Evolutionary conservation across 2,888 invertebrate species (phyloP), one percentile per base, ranked within the genome.

Genomic region (Rhingia campestris): DNA sequence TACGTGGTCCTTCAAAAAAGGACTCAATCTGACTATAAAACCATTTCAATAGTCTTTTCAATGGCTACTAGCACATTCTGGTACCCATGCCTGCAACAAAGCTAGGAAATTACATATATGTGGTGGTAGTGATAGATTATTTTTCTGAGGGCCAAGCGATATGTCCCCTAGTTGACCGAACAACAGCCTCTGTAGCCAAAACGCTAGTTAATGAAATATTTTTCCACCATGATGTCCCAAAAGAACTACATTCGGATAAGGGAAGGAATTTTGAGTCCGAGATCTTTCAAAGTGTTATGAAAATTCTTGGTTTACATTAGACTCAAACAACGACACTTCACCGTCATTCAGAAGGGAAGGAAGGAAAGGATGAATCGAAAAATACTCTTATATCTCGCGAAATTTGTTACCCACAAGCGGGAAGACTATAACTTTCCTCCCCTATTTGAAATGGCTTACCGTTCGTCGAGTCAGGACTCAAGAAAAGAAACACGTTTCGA

Each of bases 321-420:
- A 87, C 86, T 0, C 45, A 86, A 4, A 88, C 88, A n/a, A 88
- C 88, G 1, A 75, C 88, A 5, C 58, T 88, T 6, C 59, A 45
- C 32, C 59, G 33, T 33, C 59, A 59, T 32, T 88, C 88, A 4
- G 87, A 88, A 59, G 88, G 6, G 88, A 88, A 30, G 66, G 87
- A 47, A 86, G 87, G 58, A 88, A 88, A 45, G 87, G 45, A 86
- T 88, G 59, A 88, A 88, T 54, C 49, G 81, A 30, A 88, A 87
- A 3, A 66, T 87, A n/a, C 51, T 86, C 6, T 49, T 81, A 10
- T 86, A 88, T 73, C 54, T 88, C 14, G 74, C 86, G 7, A 86
- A 79, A 47, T 76, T 86, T 12, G 67, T 85, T 12, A 58, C 74
- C 30, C 47, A 77, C 7, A 72, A 82, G 35, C 87, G 86, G 45